Conservation (phyloP, 2,113 vertebrate species). For the Illadopsis cleaveri region DNA sequence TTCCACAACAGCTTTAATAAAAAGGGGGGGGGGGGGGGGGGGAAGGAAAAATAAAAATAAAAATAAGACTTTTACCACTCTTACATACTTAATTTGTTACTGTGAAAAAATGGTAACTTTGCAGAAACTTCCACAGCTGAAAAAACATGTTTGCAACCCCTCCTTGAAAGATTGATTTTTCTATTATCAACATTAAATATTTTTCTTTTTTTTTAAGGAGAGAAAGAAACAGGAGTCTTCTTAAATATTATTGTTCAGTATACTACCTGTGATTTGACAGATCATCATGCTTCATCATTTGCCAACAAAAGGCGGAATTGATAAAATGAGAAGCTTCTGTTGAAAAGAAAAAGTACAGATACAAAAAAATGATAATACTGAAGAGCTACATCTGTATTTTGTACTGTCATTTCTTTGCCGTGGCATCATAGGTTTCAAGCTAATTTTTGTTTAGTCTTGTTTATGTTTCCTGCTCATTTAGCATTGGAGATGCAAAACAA, state of each 20-base stretch:
- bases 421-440: background rate
- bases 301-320: background rate
- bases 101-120: background rate
- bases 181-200: background rate
- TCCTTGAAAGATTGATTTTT: background rate
- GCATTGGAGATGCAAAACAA: background rate
- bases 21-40: accelerated
- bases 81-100: background rate
- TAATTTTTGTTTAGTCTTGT: background rate
- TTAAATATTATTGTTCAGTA: background rate
- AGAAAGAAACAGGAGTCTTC: background rate
- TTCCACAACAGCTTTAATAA: background rate
- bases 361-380: background rate
- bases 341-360: background rate
- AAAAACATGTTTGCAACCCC: background rate
- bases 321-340: background rate
- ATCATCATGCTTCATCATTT: background rate
- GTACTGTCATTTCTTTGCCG: background rate
- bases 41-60: background rate
- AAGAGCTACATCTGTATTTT: background rate
- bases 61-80: background rate
- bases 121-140: background rate
- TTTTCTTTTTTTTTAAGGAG: background rate
- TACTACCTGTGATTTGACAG: background rate
- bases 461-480: background rate